Conservation (phyloP, 2,113 vertebrate species). For the Ahaetulla prasina region DNA sequence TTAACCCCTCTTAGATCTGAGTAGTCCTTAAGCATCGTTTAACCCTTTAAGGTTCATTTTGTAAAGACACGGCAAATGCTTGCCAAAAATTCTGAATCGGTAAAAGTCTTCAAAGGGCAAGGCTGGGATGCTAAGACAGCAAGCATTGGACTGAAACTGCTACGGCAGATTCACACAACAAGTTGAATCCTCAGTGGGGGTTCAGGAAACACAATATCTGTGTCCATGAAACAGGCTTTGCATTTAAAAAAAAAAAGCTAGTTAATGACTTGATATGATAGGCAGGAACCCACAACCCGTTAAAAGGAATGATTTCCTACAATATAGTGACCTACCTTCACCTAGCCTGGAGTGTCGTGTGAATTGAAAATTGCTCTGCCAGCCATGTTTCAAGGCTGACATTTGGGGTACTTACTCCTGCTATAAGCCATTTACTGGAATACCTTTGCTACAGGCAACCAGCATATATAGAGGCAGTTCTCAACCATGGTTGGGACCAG, state of each 20-base stretch:
- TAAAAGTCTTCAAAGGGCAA: neutral
- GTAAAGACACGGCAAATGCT: neutral
- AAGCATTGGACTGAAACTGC: neutral
- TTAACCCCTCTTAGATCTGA: neutral
- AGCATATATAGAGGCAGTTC: neutral
- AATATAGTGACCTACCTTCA: neutral
- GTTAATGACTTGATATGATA: neutral
- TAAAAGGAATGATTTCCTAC: neutral
- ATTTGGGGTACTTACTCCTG: neutral
- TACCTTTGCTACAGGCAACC: neutral
- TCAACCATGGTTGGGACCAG: neutral
- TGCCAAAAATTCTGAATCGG: neutral
- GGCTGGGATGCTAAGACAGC: neutral
- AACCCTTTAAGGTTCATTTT: neutral
- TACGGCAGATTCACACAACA: neutral
- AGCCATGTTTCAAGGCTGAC: neutral
- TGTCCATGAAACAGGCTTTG: neutral
- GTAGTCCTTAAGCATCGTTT: neutral
- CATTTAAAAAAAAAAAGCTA: neutral
- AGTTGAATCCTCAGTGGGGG: neutral
- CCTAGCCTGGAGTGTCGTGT: neutral
- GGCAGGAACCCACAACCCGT: neutral
- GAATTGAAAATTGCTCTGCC: neutral
- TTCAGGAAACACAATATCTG: neutral
- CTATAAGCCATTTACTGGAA: neutral